phyloP scores from a whole-genome alignment of 2,113 vertebrate genomes.

The Gulo gulo region DNA sequence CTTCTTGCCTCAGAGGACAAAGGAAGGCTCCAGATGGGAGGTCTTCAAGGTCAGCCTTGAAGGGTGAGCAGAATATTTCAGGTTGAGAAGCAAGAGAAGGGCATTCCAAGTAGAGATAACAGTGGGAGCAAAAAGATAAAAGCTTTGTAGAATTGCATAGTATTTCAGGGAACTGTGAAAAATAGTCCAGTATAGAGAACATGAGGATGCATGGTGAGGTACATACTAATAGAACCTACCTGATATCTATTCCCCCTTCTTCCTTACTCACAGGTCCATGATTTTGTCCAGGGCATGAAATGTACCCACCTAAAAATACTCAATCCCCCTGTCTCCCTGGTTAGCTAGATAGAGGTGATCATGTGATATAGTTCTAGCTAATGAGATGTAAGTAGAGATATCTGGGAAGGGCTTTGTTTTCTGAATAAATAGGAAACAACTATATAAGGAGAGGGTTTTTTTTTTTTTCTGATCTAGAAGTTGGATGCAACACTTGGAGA shows the following conservation, averaged over 20 bases:
- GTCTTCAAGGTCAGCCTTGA: not conserved
- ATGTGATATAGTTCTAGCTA: not conserved
- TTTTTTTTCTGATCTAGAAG: not conserved
- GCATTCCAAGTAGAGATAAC: constrained; percentile 16
- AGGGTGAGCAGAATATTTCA: not conserved
- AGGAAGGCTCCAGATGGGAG: not conserved
- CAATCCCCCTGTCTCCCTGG: not conserved
- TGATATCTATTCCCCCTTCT: not conserved
- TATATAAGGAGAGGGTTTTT: not conserved
- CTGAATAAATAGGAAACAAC: not conserved
- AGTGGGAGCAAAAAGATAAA: constrained; percentile 7
- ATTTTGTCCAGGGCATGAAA: constrained; percentile 10
- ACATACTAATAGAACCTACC: not conserved
- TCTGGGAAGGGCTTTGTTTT: not conserved
- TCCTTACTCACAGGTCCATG: not conserved
- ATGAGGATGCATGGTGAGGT: not conserved
- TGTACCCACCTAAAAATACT: not conserved
- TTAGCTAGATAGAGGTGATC: not conserved
- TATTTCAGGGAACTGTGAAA: constrained; percentile 26
- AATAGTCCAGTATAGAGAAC: not conserved
- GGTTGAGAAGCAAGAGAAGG: not conserved
- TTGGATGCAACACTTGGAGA: not conserved
- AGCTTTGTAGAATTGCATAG: not conserved
- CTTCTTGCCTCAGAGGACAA: constrained; percentile 13
- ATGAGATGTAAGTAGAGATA: not conserved